phyloP scores from a whole-genome alignment of 2,797 vertebrate species.

The Esox lucius region DNA sequence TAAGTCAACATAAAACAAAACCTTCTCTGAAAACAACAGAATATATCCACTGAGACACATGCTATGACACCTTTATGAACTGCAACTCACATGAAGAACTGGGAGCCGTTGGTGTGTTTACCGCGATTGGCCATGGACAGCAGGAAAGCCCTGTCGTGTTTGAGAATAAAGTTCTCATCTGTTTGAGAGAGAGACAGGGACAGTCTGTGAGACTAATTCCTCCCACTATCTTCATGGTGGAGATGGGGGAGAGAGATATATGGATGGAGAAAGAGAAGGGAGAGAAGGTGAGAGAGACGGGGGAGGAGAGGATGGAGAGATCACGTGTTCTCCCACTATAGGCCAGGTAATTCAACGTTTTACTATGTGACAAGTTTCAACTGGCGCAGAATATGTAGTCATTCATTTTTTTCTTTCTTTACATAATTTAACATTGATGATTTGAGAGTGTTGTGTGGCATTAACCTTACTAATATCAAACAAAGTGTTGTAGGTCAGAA shows the following conservation, averaged over 20 bases:
- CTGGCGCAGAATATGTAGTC: too few species aligned
- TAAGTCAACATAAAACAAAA: not conserved
- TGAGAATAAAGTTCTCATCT: constrained; percentile 99
- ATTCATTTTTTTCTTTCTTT: too few species aligned
- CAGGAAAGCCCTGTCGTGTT: constrained; percentile 98
- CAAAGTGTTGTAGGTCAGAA: too few species aligned
- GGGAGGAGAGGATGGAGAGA: not conserved
- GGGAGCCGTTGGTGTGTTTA: constrained; percentile 98
- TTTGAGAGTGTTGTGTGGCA: too few species aligned
- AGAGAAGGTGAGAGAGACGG: constrained; percentile 1
- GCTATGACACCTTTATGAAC: constrained; percentile 11
- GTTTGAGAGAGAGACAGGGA: constrained; percentile 69
- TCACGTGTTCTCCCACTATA: not conserved
- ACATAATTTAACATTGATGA: too few species aligned
- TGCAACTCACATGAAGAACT: constrained; percentile 98
- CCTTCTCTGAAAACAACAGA: too few species aligned
- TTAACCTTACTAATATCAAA: too few species aligned
- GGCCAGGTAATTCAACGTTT: constrained; percentile 4
- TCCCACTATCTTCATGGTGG: not conserved
- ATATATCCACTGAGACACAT: not conserved
- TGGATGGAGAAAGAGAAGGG: not conserved
- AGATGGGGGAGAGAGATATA: constrained; percentile 40
- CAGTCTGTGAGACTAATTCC: constrained; percentile 29
- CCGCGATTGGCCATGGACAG: constrained; percentile 99
- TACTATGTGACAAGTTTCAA: too few species aligned